Base-by-base conservation (phyloP, 2,888 invertebrate species). In the Drosophila melanosoma region DNA sequence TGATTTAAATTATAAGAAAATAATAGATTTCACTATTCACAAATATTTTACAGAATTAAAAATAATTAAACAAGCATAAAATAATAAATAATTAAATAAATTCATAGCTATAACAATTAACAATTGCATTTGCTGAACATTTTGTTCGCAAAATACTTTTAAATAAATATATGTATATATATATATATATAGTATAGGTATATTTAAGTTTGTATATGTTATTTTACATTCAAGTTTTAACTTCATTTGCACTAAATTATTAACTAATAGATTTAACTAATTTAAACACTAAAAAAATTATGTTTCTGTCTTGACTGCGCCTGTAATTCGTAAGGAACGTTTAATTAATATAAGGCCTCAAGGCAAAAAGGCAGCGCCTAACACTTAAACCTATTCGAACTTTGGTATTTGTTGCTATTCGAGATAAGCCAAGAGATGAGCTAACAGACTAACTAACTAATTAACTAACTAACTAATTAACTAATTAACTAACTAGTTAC, bases 271-370 rank as follows among this genome's bases (percentile, higher is more conserved):
- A 74, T 87, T 77, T 62, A 64, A 57, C 69, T 81, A 74, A 61
- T 59, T 81, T 83, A 79, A 57, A 65, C 52, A 69, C 75, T 81
- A 80, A 74, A 62, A 54, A 33, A 36, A 83, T 58, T 81, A 60
- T 58, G 70, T 66, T 69, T n/a, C 32, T 53, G 40, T 60, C 62
- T 40, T 52, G 64, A 65, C 64, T 68, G 54, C 56, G 68, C 70
- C 56, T 68, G 51, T 68, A 67, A 60, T 76, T 79, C 70, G 67
- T 81, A 88, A 88, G 87, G 87, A 87, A 87, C 87, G 76, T 79
- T 82, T 74, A 72, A 77, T 72, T 73, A 77, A 80, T 79, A n/a
- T 79, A 88, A 81, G 83, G 83, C 86, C 82, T 73, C 77, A 67
- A 77, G 68, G 78, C 81, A 52, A 73, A 83, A 82, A 80, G 82